Evolutionary conservation across 2,888 invertebrate genomes (phyloP), one percentile per base, ranked within the genome.

Genomic region (Andrena chrysosceles): DNA sequence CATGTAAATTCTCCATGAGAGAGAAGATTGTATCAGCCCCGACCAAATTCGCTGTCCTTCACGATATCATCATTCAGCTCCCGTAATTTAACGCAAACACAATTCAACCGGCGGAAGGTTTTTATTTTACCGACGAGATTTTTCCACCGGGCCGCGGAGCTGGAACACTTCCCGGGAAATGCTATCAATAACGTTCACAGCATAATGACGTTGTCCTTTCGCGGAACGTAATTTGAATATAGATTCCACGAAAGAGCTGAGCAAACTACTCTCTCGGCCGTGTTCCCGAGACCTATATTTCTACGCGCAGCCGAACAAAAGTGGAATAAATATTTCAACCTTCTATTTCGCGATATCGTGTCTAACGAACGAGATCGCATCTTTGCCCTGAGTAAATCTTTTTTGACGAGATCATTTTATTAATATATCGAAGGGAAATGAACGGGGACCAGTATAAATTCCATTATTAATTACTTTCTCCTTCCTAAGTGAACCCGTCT

Each of bases 211-310:
- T 70, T 63, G 52, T 52, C n/a, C 49, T 52, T 71, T 35, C 33
- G 33, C 3, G n/a, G 31, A 31, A 49, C 16, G 31, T 31, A 75
- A 75, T 71, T 75, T 71, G 49, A 75, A 75, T 75, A 75, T 71
- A 62, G 71, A 75, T 75, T 75, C n/a, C 35, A 5, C 62, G 3
- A 20, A n/a, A 1, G 29, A 64, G 2, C 60, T 8, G 49, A 26
- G 33, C 33, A 60, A 49, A 20, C 70, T 48, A 13, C 8, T 10
- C 13, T 7, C 26, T 8, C 1, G 35, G 16, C 48, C 26, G 26
- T 13, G 8, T 31, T 60, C 31, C 5, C 5, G 13, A n/a, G 20
- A 63, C 13, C 13, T 3, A 4, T 10, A 4, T 10, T 20, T 35
- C 20, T 13, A 8, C 23, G 63, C 5, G 20, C 2, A 4, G 23